Percentiles rank a stretch among this genome's conserved stretches.
phyloP scores from a whole-genome alignment of 2,888 invertebrate genomes.

The Zygothrica quintamaculata region DNA sequence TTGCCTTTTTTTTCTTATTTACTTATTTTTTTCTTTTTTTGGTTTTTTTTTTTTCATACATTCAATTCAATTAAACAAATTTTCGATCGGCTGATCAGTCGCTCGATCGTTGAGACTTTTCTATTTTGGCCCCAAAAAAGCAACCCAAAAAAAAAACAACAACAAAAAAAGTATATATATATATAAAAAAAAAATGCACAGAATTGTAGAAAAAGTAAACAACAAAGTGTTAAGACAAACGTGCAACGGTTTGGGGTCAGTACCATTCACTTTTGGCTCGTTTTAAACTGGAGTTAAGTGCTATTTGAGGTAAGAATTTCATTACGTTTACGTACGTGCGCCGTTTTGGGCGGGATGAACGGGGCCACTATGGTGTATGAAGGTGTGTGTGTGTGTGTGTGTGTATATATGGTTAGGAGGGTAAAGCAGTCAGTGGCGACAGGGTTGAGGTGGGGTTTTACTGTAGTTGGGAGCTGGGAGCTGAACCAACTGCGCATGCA shows the following conservation, averaged over 20 bases:
- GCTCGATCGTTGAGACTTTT: slow-evolving; percentile 67
- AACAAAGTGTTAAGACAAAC: slow-evolving; percentile 77
- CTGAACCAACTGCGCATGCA: slow-evolving; percentile 68
- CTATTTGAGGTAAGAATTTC: slow-evolving; percentile 80
- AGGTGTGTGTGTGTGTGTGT: not conserved
- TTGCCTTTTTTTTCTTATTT: slow-evolving; percentile 15
- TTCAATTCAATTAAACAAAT: slow-evolving; percentile 77
- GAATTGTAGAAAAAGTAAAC: slow-evolving; percentile 74
- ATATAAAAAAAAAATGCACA: slow-evolving; percentile 43
- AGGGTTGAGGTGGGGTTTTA: not conserved
- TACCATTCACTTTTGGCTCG: slow-evolving; percentile 80
- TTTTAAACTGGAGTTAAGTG: slow-evolving; percentile 79
- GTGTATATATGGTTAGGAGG: not conserved
- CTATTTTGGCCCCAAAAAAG: slow-evolving; percentile 74
- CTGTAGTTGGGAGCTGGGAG: slow-evolving; percentile 40
- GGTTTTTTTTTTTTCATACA: slow-evolving; percentile 52
- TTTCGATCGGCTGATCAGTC: slow-evolving; percentile 61
- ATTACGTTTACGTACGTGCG: slow-evolving; percentile 78
- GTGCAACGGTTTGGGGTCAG: slow-evolving; percentile 78
- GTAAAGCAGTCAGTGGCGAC: no score
- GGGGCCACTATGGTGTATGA: slow-evolving; percentile 18
- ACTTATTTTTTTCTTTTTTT: slow-evolving; percentile 11
- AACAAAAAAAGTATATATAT: slow-evolving; percentile 10
- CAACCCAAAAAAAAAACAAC: slow-evolving; percentile 24
- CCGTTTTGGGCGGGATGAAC: slow-evolving; percentile 49